Percentiles rank a stretch among this genome's conserved stretches.
Evolutionary conservation across 2,888 invertebrate species (phyloP).

Genomic region (Liodrosophila aerea): DNA sequence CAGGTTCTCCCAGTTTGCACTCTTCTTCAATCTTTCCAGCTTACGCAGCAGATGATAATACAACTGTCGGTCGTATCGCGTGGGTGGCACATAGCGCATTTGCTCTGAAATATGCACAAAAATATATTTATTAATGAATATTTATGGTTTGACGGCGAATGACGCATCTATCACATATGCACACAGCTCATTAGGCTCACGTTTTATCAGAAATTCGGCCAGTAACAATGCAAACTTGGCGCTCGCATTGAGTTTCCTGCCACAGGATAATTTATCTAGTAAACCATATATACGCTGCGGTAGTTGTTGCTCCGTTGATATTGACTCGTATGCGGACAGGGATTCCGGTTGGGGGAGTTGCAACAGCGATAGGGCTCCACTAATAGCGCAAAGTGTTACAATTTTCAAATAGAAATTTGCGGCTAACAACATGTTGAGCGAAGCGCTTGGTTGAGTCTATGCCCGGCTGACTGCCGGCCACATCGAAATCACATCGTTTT

Average conservation of each 20-base stretch:
- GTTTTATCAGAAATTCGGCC: slow-evolving; percentile 77
- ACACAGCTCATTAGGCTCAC: slow-evolving; percentile 69
- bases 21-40: slow-evolving; percentile 42
- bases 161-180: slow-evolving; percentile 41
- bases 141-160: too few species aligned
- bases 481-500: slow-evolving; percentile 62
- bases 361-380: slow-evolving; percentile 12
- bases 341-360: slow-evolving; percentile 15
- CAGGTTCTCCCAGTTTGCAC: neutral
- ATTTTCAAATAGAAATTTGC: slow-evolving; percentile 49
- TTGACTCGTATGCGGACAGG: slow-evolving; percentile 13
- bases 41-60: slow-evolving; percentile 66
- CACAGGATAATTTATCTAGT: slow-evolving; percentile 57
- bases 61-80: slow-evolving; percentile 71
- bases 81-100: slow-evolving; percentile 70
- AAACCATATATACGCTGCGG: slow-evolving; percentile 58
- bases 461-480: slow-evolving; percentile 18
- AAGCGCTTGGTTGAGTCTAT: slow-evolving; percentile 49
- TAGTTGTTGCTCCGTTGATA: slow-evolving; percentile 34
- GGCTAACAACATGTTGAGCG: slow-evolving; percentile 62
- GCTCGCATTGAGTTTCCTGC: slow-evolving; percentile 60
- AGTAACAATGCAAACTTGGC: slow-evolving; percentile 68
- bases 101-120: slow-evolving; percentile 56
- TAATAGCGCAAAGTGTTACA: slow-evolving; percentile 38
- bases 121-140: slow-evolving; percentile 38